phyloP scores from a whole-genome alignment of 2,888 invertebrate species.

The Isoperla grammatica region DNA sequence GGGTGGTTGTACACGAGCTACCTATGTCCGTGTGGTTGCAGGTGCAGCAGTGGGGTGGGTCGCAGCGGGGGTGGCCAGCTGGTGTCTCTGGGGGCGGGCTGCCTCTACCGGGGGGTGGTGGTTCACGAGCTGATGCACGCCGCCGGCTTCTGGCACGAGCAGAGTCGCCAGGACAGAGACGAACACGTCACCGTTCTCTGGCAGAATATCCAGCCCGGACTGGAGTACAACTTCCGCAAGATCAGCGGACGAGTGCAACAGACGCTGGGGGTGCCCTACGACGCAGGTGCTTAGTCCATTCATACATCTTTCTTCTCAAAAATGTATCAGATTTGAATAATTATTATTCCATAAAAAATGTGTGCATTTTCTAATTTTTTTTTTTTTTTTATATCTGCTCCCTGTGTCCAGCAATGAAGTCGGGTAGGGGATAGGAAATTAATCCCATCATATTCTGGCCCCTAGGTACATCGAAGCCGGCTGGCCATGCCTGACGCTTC shows the following conservation, averaged over 20 bases:
- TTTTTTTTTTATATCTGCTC: too few species aligned
- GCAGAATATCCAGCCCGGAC: constrained; percentile 36
- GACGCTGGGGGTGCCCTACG: constrained; percentile 27
- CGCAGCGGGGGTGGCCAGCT: constrained; percentile 48
- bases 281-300: constrained; percentile 27
- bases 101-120: constrained; percentile 43
- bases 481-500: too few species aligned
- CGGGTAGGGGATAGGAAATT: too few species aligned
- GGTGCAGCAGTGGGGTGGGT: constrained; percentile 50
- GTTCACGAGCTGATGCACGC: constrained; percentile 48
- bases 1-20: too few species aligned
- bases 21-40: too few species aligned
- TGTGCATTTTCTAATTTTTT: too few species aligned
- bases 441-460: too few species aligned
- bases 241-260: constrained; percentile 23
- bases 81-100: constrained; percentile 44
- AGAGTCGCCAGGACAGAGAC: constrained; percentile 46
- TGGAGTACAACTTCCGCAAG: constrained; percentile 28
- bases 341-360: neutral
- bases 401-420: too few species aligned
- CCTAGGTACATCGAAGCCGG: too few species aligned
- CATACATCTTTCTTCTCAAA: neutral
- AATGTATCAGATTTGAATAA: neutral
- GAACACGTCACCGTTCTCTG: constrained; percentile 40
- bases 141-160: constrained; percentile 48